These are phyloP conservation scores for Tanytarsus gracilentus DNA, from an alignment of 2,888 invertebrate species.

Conservation along the genomic window DNA sequence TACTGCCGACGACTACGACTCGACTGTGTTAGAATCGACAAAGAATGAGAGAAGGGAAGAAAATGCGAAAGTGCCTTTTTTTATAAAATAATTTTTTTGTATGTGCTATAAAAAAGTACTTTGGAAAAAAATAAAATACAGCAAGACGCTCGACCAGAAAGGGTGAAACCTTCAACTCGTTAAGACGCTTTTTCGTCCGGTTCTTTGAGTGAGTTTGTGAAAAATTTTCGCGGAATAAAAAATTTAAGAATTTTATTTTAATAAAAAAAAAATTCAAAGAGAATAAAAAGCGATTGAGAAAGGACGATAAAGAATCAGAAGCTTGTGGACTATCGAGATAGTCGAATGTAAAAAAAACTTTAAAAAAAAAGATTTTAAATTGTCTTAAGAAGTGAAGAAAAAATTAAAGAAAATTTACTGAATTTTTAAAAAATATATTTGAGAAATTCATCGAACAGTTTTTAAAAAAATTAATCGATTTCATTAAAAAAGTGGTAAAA, in stretches of 20 bases:
- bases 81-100: background rate
- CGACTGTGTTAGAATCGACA: background rate
- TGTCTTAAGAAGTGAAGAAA: background rate
- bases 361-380: background rate
- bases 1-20: too few relatives aligned
- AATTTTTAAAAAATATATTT: background rate
- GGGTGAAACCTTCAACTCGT: conserved; percentile 1
- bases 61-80: background rate
- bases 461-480: too few relatives aligned
- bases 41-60: background rate
- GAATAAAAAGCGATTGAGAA: background rate
- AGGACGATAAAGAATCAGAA: background rate
- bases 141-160: background rate
- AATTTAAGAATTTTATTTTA: background rate
- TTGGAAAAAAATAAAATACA: background rate
- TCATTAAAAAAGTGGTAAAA: too few relatives aligned
- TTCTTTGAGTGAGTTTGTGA: background rate
- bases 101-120: background rate
- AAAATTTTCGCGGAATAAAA: background rate
- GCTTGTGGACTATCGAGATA: background rate
- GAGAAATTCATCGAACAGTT: background rate
- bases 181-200: background rate
- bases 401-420: background rate
- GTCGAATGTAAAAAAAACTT: background rate
- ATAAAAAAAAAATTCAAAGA: too few relatives aligned